Evolutionary conservation across 53 echinoderm and acorn worm species (phyloP), one percentile per base, ranked within the genome.

Genomic region (Stichopus horrens): DNA sequence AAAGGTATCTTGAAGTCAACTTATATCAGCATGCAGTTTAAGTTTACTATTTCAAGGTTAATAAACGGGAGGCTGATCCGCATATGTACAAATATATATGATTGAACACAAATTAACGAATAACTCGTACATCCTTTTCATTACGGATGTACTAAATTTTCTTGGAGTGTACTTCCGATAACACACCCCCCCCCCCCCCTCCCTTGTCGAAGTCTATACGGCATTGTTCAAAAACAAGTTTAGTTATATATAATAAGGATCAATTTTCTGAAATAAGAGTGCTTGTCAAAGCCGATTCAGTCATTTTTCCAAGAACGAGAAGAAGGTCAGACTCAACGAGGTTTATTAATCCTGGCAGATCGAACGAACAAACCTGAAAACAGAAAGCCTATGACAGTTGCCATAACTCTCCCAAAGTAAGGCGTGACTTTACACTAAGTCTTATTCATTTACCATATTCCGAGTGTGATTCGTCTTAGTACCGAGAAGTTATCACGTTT

Each of bases 281-380:
- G 19, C 16, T 71, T 71, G 71, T 71, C 71, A 18, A 18, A 71
- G 18, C 19, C 19, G 7, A 71, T 71, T 71, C 18, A 7, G 19
- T 71, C 71, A 18, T 71, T 18, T 18, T 71, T 13, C 18, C 71
- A n/a, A 13, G n/a, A n/a, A 71, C 71, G 19, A 7, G 71, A 71
- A 71, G 14, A 71, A 71, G n/a, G 71, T 71, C 71, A 71, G 16
- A 71, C 18, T 71, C n/a, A n/a, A 16, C 18, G n/a, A 71, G 71
- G 7, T 71, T n/a, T 71, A 71, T 71, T 71, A 71, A 71, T 71
- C 71, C 19, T 71, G 71, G 71, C 71, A 71, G 71, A 71, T 18
- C 16, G 71, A 71, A 71, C 71, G 71, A 71, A 71, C n/a, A 7
- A 37, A 37, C 37, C 37, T 37, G 37, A 37, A 37, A 37, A 37